Conservation (phyloP, 2,797 vertebrate genomes). For the Poecilia velifera region DNA sequence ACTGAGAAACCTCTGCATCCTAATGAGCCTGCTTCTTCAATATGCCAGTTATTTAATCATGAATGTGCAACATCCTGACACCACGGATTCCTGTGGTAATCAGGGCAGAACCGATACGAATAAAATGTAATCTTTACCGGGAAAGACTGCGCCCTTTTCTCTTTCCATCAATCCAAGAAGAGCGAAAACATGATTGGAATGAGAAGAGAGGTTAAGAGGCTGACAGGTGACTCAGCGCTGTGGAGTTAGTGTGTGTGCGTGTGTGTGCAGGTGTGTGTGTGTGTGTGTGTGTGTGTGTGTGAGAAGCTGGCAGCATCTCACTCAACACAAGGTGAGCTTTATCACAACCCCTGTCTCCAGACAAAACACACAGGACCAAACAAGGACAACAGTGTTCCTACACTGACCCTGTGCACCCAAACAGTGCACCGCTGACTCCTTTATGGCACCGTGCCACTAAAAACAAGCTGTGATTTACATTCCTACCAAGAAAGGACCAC, state of each 20-base stretch:
- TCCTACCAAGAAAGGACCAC: conserved; percentile 51
- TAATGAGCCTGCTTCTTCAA: not conserved
- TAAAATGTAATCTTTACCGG: conserved; percentile 32
- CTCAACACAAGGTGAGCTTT: conserved; percentile 57
- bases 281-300: conserved; percentile 37
- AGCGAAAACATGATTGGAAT: conserved; percentile 53
- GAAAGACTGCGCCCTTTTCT: conserved; percentile 12
- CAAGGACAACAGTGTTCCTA: conserved; percentile 64
- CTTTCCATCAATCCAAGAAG: conserved; percentile 12
- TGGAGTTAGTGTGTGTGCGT: conserved; percentile 35
- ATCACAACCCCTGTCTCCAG: conserved; percentile 64
- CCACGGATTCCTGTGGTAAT: conserved; percentile 5
- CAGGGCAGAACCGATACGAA: conserved; percentile 21
- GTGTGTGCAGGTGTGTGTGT: conserved; percentile 16
- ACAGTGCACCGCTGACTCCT: conserved; percentile 50
- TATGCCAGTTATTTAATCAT: not conserved
- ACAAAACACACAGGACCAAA: conserved; percentile 71
- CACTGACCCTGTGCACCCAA: conserved; percentile 47
- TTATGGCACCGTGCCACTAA: conserved; percentile 52
- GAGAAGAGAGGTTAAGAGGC: conserved; percentile 40
- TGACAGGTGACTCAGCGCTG: conserved; percentile 54
- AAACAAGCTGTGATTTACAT: conserved; percentile 63
- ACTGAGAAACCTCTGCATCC: not conserved
- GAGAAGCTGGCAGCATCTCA: conserved; percentile 55
- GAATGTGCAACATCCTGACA: not conserved